These are phyloP conservation scores for Amiota communis DNA, from an alignment of 2,888 invertebrate species.

Conservation along the genomic window DNA sequence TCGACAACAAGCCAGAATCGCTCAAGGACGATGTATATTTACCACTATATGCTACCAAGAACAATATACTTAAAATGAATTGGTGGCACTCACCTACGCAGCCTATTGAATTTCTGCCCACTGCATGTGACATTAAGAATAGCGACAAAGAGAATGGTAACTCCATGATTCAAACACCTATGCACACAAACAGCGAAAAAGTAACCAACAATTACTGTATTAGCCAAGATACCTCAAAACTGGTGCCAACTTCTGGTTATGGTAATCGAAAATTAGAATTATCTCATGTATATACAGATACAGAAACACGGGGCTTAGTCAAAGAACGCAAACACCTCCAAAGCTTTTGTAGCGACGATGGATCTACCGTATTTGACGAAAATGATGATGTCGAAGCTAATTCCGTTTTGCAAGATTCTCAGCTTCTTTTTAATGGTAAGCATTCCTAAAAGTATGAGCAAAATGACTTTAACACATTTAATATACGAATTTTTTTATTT, in stretches of 20 bases:
- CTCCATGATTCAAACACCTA: no score
- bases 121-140: background rate
- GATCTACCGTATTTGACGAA: constrained; percentile 3
- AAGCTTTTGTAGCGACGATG: background rate
- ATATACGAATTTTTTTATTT: no score
- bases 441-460: constrained; percentile 8
- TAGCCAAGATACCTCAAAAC: no score
- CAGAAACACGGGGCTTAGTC: background rate
- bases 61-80: constrained; percentile 59
- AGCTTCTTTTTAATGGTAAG: constrained; percentile 53
- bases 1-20: background rate
- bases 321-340: background rate
- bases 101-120: constrained; percentile 27
- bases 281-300: background rate
- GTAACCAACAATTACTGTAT: no score
- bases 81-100: constrained; percentile 64
- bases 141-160: no score
- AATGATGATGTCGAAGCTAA: constrained; percentile 44
- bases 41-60: constrained; percentile 57
- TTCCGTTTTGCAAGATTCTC: constrained; percentile 45
- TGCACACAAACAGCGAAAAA: no score
- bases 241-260: no score
- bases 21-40: constrained; percentile 8
- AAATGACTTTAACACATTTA: no score
- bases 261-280: no score